phyloP scores from a whole-genome alignment of 2,113 vertebrate species.

The Lophura nycthemera region DNA sequence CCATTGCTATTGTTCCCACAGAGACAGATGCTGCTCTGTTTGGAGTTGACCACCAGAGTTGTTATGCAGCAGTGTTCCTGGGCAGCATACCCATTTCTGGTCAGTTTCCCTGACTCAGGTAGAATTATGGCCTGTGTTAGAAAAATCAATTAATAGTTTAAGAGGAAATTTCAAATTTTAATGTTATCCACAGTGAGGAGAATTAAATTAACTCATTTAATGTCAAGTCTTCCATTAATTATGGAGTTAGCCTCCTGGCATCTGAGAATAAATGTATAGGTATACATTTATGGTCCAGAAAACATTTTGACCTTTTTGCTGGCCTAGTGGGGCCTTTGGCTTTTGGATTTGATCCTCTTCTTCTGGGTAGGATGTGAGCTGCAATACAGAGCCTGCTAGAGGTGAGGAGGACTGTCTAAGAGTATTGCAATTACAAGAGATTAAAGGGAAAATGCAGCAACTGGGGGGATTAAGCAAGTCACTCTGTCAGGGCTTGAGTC shows the following conservation, averaged over 20 bases:
- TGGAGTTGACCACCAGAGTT: background rate
- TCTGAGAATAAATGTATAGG: background rate
- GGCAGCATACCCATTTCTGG: background rate
- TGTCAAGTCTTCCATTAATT: conserved; percentile 15
- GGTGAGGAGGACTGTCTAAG: background rate
- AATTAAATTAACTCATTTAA: conserved; percentile 48
- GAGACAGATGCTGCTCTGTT: background rate
- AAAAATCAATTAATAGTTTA: conserved; percentile 53
- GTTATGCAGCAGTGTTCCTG: background rate
- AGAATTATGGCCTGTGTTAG: background rate
- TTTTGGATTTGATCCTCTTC: background rate
- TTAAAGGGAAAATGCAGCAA: conserved; percentile 11
- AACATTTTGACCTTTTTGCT: background rate
- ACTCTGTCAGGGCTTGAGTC: background rate
- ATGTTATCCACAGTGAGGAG: background rate
- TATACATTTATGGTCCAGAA: background rate
- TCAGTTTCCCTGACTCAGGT: background rate
- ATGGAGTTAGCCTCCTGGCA: conserved; percentile 17
- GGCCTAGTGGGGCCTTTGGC: background rate
- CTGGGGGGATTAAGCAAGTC: background rate
- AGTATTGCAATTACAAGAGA: background rate
- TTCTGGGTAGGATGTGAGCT: background rate
- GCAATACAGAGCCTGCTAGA: background rate
- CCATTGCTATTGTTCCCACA: background rate
- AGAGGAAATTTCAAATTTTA: conserved; percentile 40